phyloP scores from a whole-genome alignment of 2,113 vertebrate species.

The Siniperca chuatsi region DNA sequence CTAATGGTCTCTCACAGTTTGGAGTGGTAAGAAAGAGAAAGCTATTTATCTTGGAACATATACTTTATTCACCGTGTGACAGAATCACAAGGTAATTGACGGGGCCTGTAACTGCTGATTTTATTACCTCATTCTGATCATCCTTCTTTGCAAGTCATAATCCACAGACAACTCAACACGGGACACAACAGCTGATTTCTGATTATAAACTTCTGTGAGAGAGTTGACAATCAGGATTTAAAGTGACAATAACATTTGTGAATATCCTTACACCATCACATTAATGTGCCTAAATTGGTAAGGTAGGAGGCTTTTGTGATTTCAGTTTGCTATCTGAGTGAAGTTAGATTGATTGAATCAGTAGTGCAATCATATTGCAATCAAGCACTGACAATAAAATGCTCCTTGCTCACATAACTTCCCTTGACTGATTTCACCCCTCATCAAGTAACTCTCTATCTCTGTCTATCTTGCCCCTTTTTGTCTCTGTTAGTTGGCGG shows the following conservation, averaged over 20 bases:
- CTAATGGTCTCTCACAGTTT: slow-evolving; percentile 74
- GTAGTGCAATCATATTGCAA: slow-evolving; percentile 15
- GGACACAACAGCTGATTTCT: background rate
- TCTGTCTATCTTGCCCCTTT: slow-evolving; percentile 27
- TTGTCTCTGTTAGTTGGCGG: slow-evolving; percentile 48
- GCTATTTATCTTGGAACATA: slow-evolving; percentile 65
- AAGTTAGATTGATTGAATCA: slow-evolving; percentile 36
- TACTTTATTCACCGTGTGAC: slow-evolving; percentile 64
- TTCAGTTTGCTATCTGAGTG: slow-evolving; percentile 5
- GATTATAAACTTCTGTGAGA: background rate
- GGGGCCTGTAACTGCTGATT: slow-evolving; percentile 53
- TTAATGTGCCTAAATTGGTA: background rate
- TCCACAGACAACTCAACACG: background rate
- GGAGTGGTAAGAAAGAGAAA: slow-evolving; percentile 54
- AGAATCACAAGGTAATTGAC: slow-evolving; percentile 67
- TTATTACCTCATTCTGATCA: slow-evolving; percentile 49
- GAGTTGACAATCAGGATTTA: slow-evolving; percentile 12
- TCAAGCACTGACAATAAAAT: slow-evolving; percentile 45
- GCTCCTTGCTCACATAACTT: slow-evolving; percentile 23
- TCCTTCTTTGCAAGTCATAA: slow-evolving; percentile 23
- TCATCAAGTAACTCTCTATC: slow-evolving; percentile 46
- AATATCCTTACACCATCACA: background rate
- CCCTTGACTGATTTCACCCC: slow-evolving; percentile 40
- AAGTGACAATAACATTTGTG: slow-evolving; percentile 7
- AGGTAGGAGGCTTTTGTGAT: background rate